Percentiles rank a stretch among this genome's conserved stretches.
Evolutionary conservation across 2,113 vertebrate genomes (phyloP).

Genomic region (Psammodynastes pulverulentus): DNA sequence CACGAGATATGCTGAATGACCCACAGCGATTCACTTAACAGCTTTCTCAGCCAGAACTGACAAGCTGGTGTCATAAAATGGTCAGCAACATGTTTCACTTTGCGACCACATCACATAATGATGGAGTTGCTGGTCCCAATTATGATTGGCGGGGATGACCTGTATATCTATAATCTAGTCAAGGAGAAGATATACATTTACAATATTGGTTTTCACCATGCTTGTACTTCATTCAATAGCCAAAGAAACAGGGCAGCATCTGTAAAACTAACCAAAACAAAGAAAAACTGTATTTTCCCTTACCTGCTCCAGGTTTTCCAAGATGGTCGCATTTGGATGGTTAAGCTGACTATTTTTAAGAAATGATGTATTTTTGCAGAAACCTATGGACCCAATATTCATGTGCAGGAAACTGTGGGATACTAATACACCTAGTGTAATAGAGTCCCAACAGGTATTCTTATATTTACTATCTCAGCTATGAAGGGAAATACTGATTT

Average conservation of each 20-base stretch:
- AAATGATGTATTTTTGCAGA: not conserved
- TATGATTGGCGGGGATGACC: not conserved
- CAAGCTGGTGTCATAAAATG: not conserved
- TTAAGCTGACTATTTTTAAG: slow-evolving; percentile 7
- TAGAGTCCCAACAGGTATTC: slow-evolving; percentile 17
- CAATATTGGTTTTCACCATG: not conserved
- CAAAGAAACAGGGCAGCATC: not conserved
- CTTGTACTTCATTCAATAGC: not conserved
- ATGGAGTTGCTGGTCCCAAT: not conserved
- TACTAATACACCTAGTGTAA: slow-evolving; percentile 20
- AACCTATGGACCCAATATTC: slow-evolving; percentile 25
- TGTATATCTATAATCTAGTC: not conserved
- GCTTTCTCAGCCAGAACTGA: not conserved
- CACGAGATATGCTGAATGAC: not conserved
- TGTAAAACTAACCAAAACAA: not conserved
- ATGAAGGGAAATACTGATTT: slow-evolving; percentile 15
- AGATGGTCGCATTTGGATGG: not conserved
- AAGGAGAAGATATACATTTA: not conserved
- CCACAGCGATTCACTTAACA: not conserved
- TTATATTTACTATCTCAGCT: not conserved
- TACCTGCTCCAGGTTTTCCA: not conserved
- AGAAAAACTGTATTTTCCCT: not conserved
- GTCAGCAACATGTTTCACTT: not conserved
- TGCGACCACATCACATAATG: not conserved
- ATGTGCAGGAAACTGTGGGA: slow-evolving; percentile 35